Percentiles rank a stretch among this genome's conserved stretches.
Evolutionary conservation across 1,140 invertebrate species (phyloP).

Genomic region (Ceratitis capitata): DNA sequence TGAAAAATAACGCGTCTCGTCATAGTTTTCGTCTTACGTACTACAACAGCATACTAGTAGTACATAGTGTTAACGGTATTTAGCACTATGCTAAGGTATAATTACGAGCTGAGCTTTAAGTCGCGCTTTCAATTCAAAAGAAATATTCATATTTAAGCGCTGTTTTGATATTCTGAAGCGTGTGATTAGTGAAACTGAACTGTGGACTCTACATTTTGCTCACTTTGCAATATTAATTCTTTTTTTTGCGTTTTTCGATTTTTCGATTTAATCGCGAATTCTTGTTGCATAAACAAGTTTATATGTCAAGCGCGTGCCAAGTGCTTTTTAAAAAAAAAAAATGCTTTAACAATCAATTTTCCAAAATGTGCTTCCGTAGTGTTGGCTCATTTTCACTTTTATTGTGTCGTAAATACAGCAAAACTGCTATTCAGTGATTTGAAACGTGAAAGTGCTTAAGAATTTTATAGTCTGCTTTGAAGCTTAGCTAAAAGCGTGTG

Average conservation of each 20-base stretch:
- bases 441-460: background rate
- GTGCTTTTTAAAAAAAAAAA: background rate
- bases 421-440: background rate
- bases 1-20: slow-evolving; percentile 44
- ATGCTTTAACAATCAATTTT: background rate
- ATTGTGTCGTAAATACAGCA: background rate
- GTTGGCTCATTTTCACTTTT: background rate
- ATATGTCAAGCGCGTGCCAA: background rate
- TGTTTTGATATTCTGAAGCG: background rate
- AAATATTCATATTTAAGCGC: background rate
- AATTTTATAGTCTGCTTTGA: background rate
- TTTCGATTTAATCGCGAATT: background rate
- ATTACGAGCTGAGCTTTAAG: background rate
- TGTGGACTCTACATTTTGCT: too few species aligned
- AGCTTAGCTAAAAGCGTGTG: too few species aligned
- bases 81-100: too few species aligned
- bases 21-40: background rate
- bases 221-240: too few species aligned
- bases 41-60: background rate
- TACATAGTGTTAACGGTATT: too few species aligned
- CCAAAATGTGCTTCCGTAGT: background rate
- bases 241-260: background rate
- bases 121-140: too few species aligned
- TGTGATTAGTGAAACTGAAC: background rate
- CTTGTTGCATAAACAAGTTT: background rate